These are phyloP conservation scores for Crotalus horridus DNA, from an alignment of 2,113 vertebrate species.

Conservation along the genomic window DNA sequence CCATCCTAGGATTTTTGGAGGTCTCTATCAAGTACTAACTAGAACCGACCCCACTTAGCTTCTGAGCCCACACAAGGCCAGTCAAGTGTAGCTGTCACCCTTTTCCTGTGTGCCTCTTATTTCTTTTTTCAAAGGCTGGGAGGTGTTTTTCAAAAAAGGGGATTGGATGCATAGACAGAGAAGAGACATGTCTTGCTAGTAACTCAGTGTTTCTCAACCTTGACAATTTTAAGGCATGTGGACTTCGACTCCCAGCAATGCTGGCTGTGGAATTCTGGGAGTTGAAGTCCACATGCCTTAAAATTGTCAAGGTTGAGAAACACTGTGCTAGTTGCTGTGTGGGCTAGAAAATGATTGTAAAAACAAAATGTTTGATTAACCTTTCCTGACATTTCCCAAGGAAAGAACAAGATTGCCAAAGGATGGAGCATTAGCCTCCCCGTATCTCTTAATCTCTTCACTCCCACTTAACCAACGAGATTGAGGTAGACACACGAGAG, in stretches of 20 bases:
- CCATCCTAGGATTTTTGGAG: not conserved
- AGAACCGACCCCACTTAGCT: too few relatives aligned
- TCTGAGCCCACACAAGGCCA: not conserved
- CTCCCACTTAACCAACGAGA: not conserved
- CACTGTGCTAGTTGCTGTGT: too few relatives aligned
- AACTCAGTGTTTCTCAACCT: too few relatives aligned
- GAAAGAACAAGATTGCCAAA: not conserved
- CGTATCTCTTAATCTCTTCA: not conserved
- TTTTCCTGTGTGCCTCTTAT: not conserved
- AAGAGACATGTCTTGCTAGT: not conserved
- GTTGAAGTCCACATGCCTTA: too few relatives aligned
- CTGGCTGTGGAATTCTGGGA: too few relatives aligned
- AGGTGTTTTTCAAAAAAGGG: not conserved
- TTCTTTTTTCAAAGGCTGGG: not conserved
- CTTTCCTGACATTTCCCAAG: not conserved
- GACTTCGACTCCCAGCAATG: too few relatives aligned
- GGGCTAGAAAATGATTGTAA: not conserved
- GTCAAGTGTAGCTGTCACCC: not conserved
- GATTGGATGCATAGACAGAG: not conserved
- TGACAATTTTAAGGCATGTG: too few relatives aligned
- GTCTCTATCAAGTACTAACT: not conserved
- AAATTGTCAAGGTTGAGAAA: too few relatives aligned
- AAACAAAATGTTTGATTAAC: not conserved
- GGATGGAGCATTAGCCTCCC: not conserved
- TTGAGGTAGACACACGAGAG: not conserved